These are phyloP conservation scores for Vanacampus margaritifer DNA, from an alignment of 2,113 vertebrate genomes.

Conservation along the genomic window DNA sequence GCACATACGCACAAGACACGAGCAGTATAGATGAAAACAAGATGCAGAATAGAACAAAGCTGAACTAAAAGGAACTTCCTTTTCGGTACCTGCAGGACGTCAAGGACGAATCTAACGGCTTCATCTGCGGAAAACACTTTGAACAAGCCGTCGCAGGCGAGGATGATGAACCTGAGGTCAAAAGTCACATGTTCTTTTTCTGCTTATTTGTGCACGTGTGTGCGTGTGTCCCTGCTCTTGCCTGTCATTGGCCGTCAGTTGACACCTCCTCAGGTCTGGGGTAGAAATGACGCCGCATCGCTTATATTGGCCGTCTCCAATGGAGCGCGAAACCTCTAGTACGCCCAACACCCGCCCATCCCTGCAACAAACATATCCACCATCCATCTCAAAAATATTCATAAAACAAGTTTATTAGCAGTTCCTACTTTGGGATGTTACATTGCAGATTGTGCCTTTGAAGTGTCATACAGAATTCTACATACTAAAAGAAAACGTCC, in stretches of 20 bases:
- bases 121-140: slow-evolving; percentile 95
- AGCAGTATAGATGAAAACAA: too few species aligned
- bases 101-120: slow-evolving; percentile 86
- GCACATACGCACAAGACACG: too few species aligned
- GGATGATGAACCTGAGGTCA: slow-evolving; percentile 82
- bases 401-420: not conserved
- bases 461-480: too few species aligned
- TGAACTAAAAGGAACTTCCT: not conserved
- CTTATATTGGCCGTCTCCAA: slow-evolving; percentile 97
- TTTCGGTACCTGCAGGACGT: slow-evolving; percentile 79
- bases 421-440: not conserved
- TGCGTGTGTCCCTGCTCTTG: slow-evolving; percentile 37
- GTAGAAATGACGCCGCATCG: slow-evolving; percentile 90
- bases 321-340: slow-evolving; percentile 93
- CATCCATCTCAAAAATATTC: not conserved
- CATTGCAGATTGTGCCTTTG: not conserved
- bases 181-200: not conserved
- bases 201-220: not conserved
- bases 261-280: slow-evolving; percentile 88
- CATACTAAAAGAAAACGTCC: not conserved
- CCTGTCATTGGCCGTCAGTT: slow-evolving; percentile 86
- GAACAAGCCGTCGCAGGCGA: slow-evolving; percentile 95
- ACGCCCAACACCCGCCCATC: slow-evolving; percentile 90
- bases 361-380: slow-evolving; percentile 57
- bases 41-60: not conserved